Percentiles rank a stretch among this genome's conserved stretches.
Evolutionary conservation across 2,113 vertebrate species (phyloP).

Genomic region (Takifugu flavidus): DNA sequence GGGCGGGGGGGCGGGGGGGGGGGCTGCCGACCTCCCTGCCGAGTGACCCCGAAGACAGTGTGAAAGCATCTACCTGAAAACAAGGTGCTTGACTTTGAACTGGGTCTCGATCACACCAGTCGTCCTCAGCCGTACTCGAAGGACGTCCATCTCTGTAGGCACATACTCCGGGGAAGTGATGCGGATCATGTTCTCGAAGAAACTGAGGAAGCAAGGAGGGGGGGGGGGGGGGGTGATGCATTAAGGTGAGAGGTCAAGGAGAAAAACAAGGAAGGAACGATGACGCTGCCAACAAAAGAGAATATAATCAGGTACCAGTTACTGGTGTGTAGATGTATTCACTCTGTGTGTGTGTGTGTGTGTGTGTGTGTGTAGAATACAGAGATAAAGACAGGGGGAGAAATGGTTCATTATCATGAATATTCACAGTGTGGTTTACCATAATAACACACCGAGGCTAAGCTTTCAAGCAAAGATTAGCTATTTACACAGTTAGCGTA

Average conservation of each 20-base stretch:
- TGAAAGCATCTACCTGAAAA: constrained; percentile 69
- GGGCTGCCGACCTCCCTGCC: too few relatives aligned
- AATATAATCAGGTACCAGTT: constrained; percentile 23
- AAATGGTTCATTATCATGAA: constrained; percentile 47
- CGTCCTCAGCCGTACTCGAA: constrained; percentile 74
- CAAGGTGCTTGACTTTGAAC: constrained; percentile 75
- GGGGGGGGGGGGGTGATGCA: neutral
- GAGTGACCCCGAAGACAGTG: too few relatives aligned
- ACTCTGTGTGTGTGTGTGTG: neutral
- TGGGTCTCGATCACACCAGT: constrained; percentile 78
- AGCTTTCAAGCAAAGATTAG: constrained; percentile 51
- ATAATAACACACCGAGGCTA: constrained; percentile 57
- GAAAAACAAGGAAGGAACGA: neutral
- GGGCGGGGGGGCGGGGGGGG: too few relatives aligned
- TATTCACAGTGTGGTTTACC: constrained; percentile 57
- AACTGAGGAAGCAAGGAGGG: constrained; percentile 41
- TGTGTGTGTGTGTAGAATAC: neutral
- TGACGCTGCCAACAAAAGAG: constrained; percentile 45
- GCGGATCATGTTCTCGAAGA: constrained; percentile 72
- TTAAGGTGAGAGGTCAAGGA: neutral
- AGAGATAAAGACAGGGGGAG: constrained; percentile 49
- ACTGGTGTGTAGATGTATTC: neutral
- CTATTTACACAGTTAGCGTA: constrained; percentile 25
- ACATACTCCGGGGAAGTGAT: constrained; percentile 68
- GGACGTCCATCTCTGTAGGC: constrained; percentile 73